These are phyloP conservation scores for Kryptolebias marmoratus DNA, from an alignment of 2,113 vertebrate species.

Conservation along the genomic window DNA sequence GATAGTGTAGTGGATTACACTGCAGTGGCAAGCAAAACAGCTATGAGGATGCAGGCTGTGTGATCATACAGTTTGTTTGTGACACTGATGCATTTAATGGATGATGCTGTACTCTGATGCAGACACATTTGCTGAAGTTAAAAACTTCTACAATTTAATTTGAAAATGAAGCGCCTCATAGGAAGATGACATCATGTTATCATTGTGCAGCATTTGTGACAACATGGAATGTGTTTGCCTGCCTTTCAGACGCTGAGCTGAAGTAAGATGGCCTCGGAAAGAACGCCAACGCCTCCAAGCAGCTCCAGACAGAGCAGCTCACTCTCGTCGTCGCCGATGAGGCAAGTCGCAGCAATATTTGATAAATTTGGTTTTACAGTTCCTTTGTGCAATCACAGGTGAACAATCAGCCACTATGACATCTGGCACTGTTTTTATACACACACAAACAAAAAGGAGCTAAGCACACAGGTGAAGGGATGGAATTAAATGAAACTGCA, in stretches of 20 bases:
- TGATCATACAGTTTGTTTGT: slow-evolving; percentile 8
- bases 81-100: slow-evolving; percentile 4
- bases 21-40: slow-evolving; percentile 33
- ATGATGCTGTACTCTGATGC: not conserved
- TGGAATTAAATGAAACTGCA: no score
- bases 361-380: not conserved
- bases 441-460: no score
- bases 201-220: not conserved
- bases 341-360: slow-evolving; percentile 77
- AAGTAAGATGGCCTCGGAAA: slow-evolving; percentile 67
- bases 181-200: not conserved
- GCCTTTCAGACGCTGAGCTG: slow-evolving; percentile 68
- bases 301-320: slow-evolving; percentile 81
- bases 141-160: not conserved
- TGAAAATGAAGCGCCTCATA: not conserved
- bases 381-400: not conserved
- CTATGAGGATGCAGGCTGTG: slow-evolving; percentile 18
- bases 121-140: not conserved
- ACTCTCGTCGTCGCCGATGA: slow-evolving; percentile 83
- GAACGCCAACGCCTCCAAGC: slow-evolving; percentile 85
- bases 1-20: slow-evolving; percentile 56
- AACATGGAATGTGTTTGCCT: slow-evolving; percentile 1
- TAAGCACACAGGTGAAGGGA: no score
- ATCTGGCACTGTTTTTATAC: not conserved
- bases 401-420: not conserved